phyloP scores from a whole-genome alignment of 2,888 invertebrate species.

The Dryomyza anilis region DNA sequence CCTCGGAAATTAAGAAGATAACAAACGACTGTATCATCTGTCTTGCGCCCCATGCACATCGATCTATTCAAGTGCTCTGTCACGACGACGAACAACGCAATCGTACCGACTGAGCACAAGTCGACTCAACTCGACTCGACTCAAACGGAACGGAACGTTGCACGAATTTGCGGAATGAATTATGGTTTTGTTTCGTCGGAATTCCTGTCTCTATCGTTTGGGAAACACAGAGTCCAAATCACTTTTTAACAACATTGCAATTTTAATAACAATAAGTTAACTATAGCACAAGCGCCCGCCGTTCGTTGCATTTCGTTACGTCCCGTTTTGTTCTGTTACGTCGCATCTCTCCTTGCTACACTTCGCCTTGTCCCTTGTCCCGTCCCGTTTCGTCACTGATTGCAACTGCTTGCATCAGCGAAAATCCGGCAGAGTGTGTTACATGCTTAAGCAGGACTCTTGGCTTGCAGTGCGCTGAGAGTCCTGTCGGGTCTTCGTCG shows the following conservation, averaged over 20 bases:
- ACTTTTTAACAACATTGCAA: conserved; percentile 55
- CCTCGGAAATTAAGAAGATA: conserved; percentile 30
- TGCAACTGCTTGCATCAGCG: conserved; percentile 19
- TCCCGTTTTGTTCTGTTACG: too few relatives aligned
- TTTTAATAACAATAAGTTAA: conserved; percentile 39
- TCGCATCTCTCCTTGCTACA: too few relatives aligned
- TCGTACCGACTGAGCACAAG: too few relatives aligned
- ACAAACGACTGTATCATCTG: conserved; percentile 31
- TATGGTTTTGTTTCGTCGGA: conserved; percentile 26
- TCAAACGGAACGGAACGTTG: neutral
- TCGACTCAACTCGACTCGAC: neutral
- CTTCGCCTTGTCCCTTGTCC: conserved; percentile 14
- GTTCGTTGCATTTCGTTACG: conserved; percentile 13
- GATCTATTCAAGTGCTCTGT: too few relatives aligned
- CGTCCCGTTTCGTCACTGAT: too few relatives aligned
- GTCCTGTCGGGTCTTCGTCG: conserved; percentile 29
- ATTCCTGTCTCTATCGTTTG: neutral
- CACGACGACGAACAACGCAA: too few relatives aligned
- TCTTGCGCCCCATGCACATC: conserved; percentile 6
- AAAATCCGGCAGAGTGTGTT: neutral
- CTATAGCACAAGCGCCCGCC: neutral
- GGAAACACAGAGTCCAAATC: conserved; percentile 39
- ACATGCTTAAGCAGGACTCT: too few relatives aligned
- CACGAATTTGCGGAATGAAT: conserved; percentile 25
- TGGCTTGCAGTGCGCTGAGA: too few relatives aligned